Base-by-base conservation (phyloP, 2,113 vertebrate species). In the Tychaedon coryphoeus region DNA sequence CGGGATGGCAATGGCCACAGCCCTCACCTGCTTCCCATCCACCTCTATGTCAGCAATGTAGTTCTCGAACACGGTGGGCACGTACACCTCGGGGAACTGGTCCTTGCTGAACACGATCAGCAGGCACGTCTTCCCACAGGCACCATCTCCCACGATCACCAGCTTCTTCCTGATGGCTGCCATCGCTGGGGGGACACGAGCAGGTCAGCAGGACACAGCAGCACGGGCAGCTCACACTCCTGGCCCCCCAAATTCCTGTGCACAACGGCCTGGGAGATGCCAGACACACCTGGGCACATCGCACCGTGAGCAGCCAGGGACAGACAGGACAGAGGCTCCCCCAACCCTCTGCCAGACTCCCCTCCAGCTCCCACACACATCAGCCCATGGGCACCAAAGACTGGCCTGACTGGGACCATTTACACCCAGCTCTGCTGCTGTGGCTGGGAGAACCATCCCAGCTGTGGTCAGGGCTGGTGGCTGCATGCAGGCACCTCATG, bases 31-130 rank as follows among this genome's bases (percentile, higher is more conserved):
- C 97, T 99, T 99, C 69, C 99, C 97, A 4, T 99, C 99, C 25
- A 99, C 99, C 97, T 99, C 99, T 25, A 99, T 99, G 97, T 99
- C 99, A 2, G 99, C 99, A 3, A 99, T 99, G 97, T 99, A 99
- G 98, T 99, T 99, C 97, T 99, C 99, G 8, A 99, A 99, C 80
- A 99, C 99, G 0, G 99, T 99, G 25, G 99, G 99, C 53, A 99
- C 99, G 2, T 99, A 99, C 86, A 99, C 99, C 79, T 99, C 99
- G 0, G 99, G 99, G 96, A 99, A 99, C 97, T 99, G 99, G 90
- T 99, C 99, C 88, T 99, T 99, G 95, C 99, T 99, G 98, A 99
- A 99, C 70, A 99, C 99, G 1, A 99, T 99, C 77, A 99, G 98
- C 73, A 99, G 99, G 71, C 99, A 99, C 9, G 99, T 99, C 95